Evolutionary conservation across 2,113 vertebrate genomes (phyloP).

Genomic region (Crypturellus undulatus): DNA sequence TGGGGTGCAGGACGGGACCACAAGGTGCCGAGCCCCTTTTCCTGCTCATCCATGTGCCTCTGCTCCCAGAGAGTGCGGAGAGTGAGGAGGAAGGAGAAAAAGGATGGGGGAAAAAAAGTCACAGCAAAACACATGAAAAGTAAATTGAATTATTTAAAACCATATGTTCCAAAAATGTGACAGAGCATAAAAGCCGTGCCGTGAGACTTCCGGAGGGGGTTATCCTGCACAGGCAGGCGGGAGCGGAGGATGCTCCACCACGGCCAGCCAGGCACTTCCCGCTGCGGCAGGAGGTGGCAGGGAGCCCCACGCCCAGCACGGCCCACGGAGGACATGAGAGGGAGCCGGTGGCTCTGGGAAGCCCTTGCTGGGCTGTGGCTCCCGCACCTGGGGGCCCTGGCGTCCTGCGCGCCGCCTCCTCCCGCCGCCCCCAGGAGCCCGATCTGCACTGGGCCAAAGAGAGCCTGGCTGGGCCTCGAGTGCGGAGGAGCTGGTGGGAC

Average conservation of each 20-base stretch:
- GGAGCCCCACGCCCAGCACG: background rate
- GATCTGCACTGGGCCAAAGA: background rate
- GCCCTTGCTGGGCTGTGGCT: background rate
- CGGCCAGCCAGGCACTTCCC: background rate
- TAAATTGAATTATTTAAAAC: conserved; percentile 80
- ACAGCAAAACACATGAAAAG: conserved; percentile 72
- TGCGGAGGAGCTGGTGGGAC: conserved; percentile 23
- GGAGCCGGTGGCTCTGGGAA: background rate
- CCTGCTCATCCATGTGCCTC: background rate
- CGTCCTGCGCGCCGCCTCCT: background rate
- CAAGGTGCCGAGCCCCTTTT: background rate
- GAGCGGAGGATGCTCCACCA: background rate
- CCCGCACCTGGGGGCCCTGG: background rate
- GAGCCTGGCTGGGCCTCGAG: conserved; percentile 30
- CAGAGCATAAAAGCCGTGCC: conserved; percentile 62
- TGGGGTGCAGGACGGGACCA: background rate
- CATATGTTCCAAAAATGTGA: conserved; percentile 78
- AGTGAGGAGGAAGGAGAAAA: conserved; percentile 43
- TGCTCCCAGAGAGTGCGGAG: background rate
- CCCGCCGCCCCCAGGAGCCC: background rate
- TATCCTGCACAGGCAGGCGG: conserved; percentile 8
- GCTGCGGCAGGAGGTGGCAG: background rate
- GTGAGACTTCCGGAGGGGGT: conserved; percentile 62
- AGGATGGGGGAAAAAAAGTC: conserved; percentile 62
- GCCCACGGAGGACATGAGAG: no score